Evolutionary conservation across 2,888 invertebrate genomes (phyloP).

Genomic region (Dorcus hopei): DNA sequence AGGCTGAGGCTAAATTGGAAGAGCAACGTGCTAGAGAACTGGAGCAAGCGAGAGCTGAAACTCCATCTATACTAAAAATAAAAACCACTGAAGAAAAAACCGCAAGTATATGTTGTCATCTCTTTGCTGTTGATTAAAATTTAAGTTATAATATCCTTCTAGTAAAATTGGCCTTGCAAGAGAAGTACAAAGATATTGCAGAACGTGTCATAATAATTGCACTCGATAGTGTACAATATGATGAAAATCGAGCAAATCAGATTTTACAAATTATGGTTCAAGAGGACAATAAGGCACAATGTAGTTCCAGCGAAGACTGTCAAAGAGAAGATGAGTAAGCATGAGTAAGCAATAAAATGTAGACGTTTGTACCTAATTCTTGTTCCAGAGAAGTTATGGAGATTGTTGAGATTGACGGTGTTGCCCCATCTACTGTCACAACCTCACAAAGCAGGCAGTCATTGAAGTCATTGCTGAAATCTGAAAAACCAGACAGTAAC

Average conservation of each 20-base stretch:
- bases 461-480: slow-evolving; percentile 43
- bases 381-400: background rate
- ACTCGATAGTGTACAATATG: slow-evolving; percentile 82
- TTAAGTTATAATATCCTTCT: slow-evolving; percentile 29
- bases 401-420: background rate
- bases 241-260: slow-evolving; percentile 76
- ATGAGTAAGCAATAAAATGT: background rate
- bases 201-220: slow-evolving; percentile 82
- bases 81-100: slow-evolving; percentile 69
- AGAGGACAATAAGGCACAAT: slow-evolving; percentile 53
- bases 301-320: slow-evolving; percentile 3
- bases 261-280: slow-evolving; percentile 70
- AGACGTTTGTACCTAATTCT: background rate
- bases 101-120: slow-evolving; percentile 54
- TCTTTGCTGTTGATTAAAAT: slow-evolving; percentile 3
- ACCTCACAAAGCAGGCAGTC: slow-evolving; percentile 47
- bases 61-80: slow-evolving; percentile 60
- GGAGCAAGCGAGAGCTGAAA: slow-evolving; percentile 24
- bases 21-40: slow-evolving; percentile 24
- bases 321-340: slow-evolving; percentile 12
- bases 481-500: slow-evolving; percentile 36
- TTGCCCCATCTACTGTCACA: slow-evolving; percentile 27
- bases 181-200: slow-evolving; percentile 71
- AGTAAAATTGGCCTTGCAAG: slow-evolving; percentile 71
- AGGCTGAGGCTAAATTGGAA: slow-evolving; percentile 47